Evolutionary conservation across 1,140 invertebrate species (phyloP), one percentile per base, ranked within the genome.

Genomic region (Acromyrmex charruanus): DNA sequence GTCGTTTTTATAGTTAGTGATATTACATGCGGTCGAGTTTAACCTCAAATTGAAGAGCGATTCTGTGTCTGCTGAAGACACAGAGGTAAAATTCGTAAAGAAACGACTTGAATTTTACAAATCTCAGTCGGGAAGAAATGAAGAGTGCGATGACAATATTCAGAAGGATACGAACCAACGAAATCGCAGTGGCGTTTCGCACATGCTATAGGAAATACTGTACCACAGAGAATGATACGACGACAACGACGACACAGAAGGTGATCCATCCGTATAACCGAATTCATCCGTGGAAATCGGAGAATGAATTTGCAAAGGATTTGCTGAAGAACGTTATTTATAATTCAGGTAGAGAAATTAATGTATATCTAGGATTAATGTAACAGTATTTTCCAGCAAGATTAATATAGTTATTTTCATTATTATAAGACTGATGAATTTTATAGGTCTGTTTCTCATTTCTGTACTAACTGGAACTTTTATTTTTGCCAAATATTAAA

Each of bases 221-320:
- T 31, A 28, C 55, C 0, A 2, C 18, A n/a, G 18, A 51, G 0
- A 0, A 66, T 58, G 3, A 6, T 3, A 65, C 0, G 4, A 14
- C n/a, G 6, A 9, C 49, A 0, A 16, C n/a, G 25, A 85, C 35
- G n/a, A 85, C 87, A 12, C 82, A 87, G 16, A 85, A 87, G 39
- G 39, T 18, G 35, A 16, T 71, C n/a, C 94, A 94, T 90, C 90
- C 91, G 3, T 95, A 94, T 68, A 31, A 74, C 18, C 72, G 81
- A 35, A 87, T 94, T n/a, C 93, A 94, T 88, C 93, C 93, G 1
- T 95, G 94, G 94, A 92, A 87, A 71, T 94, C 93, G 1, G 65
- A 90, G 18, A 1, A 12, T 6, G 61, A 92, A 14, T 94, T 95
- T 85, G 68, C 77, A 0, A 44, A 89, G 0, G 44, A 87, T 89